Evolutionary conservation across 1,140 invertebrate genomes (phyloP).

Genomic region (Musca domestica): DNA sequence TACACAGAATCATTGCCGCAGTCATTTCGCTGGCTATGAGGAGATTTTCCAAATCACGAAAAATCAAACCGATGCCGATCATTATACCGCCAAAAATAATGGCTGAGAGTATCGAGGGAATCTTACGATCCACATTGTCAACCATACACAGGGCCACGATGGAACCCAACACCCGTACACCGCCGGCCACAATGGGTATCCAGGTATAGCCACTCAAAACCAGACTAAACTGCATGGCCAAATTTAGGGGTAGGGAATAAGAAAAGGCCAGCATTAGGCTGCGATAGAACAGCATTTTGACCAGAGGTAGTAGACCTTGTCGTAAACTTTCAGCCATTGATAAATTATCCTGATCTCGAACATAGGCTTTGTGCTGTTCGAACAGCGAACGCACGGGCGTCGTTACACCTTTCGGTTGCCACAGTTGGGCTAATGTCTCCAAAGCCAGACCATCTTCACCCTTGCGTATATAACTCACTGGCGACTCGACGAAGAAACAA

Average conservation of each 20-base stretch:
- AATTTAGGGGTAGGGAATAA: constrained; percentile 35
- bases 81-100: constrained; percentile 38
- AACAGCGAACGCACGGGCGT: neutral
- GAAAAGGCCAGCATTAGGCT: constrained; percentile 38
- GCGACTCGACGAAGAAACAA: constrained; percentile 35
- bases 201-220: neutral
- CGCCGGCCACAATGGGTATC: neutral
- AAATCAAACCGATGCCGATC: constrained; percentile 37
- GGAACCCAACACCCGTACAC: constrained; percentile 34
- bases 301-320: neutral
- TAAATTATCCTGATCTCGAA: neutral
- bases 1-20: constrained; percentile 31
- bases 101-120: constrained; percentile 30
- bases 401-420: constrained; percentile 9
- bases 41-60: constrained; percentile 15
- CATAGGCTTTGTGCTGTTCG: constrained; percentile 20
- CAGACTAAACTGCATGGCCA: neutral
- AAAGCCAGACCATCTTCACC: constrained; percentile 36
- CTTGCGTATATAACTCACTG: constrained; percentile 36
- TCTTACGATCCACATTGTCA: constrained; percentile 38
- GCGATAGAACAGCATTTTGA: constrained; percentile 9
- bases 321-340: neutral
- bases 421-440: neutral
- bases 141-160: constrained; percentile 28
- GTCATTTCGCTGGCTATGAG: constrained; percentile 29